Evolutionary conservation across 37 sponge, comb jelly and placozoan genomes (phyloP), one percentile per base, ranked within the genome.

Genomic region (Theonella swinhoei): DNA sequence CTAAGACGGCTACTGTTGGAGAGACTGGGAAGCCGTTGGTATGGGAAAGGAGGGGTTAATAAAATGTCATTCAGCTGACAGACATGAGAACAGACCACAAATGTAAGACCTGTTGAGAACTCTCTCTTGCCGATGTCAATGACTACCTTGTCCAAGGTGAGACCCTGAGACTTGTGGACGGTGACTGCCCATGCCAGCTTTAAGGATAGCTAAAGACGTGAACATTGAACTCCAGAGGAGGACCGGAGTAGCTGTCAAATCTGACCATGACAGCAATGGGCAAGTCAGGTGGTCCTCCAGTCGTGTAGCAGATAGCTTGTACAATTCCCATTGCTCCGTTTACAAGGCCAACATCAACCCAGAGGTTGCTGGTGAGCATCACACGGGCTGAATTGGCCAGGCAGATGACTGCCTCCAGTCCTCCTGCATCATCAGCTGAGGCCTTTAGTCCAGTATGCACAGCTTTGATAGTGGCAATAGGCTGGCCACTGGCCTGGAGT

Each of bases 21-120:
- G n/a, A 83, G 33, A 33, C 39, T 83, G 39, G 76, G 1, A 25
- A 74, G 68, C 2, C 68, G 68, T 25, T 83, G 42, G 34, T 54
- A 75, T 1, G 84, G 28, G 40, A 83, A 66, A 22, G 84, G 76
- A 26, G 76, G 67, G 22, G 37, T 42, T 14, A 74, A 30, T 8
- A 83, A 47, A 4, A 75, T 0, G 68, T 74, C 76, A 3, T n/a
- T 67, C 4, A 82, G 63, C 23, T 61, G 63, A 22, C 74, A 42
- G 26, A 79, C 75, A 47, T 82, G 59, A 25, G 88, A 80, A 34
- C 75, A 81, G 3, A 82, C 88, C 7, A 87, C 88, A 74, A 74
- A 80, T 32, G 76, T 76, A 3, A 87, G 61, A 1, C 88, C 81
- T 26, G 81, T 17, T n/a, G 80, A 73, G 30, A 87, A 87, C 34